Percentiles rank a stretch among this genome's conserved stretches.
phyloP scores from a whole-genome alignment of 1,140 invertebrate genomes.

The Formica exsecta region DNA sequence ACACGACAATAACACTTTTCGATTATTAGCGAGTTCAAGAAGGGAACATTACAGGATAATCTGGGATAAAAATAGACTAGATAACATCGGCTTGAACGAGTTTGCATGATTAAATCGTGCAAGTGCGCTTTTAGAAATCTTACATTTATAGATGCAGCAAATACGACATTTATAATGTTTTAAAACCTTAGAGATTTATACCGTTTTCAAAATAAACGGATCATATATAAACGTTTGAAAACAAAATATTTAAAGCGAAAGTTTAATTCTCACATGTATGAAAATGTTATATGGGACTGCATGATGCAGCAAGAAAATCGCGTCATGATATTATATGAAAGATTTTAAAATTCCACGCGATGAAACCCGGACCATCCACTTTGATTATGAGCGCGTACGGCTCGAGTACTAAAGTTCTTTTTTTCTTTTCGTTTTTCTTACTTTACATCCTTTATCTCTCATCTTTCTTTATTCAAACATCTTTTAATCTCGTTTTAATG shows the following conservation, averaged over 20 bases:
- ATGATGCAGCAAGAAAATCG: conserved; percentile 33
- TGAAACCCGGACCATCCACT: conserved; percentile 19
- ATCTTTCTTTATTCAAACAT: not conserved
- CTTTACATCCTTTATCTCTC: not conserved
- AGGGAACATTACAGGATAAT: not conserved
- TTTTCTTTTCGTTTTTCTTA: not conserved
- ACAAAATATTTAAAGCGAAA: conserved; percentile 39
- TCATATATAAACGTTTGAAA: conserved; percentile 15
- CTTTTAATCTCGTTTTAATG: conserved; percentile 17
- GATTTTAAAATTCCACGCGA: conserved; percentile 10
- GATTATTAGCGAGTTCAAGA: not conserved
- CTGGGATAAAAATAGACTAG: not conserved
- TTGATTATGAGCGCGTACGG: conserved; percentile 8
- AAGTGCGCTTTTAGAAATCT: not conserved
- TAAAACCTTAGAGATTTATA: not conserved
- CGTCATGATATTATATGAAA: not conserved
- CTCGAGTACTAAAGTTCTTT: not conserved
- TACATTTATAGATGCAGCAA: not conserved
- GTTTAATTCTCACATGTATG: conserved; percentile 16
- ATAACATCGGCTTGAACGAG: not conserved
- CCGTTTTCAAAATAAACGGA: conserved; percentile 2
- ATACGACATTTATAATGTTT: not conserved
- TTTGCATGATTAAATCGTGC: not conserved
- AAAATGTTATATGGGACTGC: conserved; percentile 17
- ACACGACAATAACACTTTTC: not conserved